A percentile compares a stretch with the other conserved stretches of the same genome.
phyloP scores from a whole-genome alignment of 2,113 vertebrate genomes.

The Tricholaema leucomelas region DNA sequence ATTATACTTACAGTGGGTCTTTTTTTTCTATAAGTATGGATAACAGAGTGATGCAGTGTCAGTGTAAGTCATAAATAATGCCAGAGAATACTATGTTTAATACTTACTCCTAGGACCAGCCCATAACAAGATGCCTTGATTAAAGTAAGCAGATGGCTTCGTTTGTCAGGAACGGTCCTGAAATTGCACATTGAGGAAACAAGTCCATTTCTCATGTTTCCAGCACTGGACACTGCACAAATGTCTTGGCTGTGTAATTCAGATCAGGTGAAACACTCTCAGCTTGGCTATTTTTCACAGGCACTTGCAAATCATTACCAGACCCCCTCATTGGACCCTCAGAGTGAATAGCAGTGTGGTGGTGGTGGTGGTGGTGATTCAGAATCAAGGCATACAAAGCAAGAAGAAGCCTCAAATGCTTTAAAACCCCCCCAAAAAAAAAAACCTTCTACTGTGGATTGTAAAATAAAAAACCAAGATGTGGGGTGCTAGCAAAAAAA shows the following conservation, averaged over 20 bases:
- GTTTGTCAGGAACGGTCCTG: conserved; percentile 46
- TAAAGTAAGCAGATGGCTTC: conserved; percentile 61
- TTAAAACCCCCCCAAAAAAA: too few relatives aligned
- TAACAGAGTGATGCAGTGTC: conserved; percentile 52
- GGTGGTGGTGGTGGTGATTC: background rate
- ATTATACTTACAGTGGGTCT: conserved; percentile 77
- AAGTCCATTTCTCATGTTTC: conserved; percentile 24
- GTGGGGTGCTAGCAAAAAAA: background rate
- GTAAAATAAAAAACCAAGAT: background rate
- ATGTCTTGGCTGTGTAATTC: background rate
- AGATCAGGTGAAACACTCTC: background rate
- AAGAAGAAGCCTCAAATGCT: background rate
- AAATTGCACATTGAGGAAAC: background rate
- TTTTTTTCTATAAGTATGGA: conserved; percentile 73
- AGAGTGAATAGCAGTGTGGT: background rate
- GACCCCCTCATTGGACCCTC: background rate
- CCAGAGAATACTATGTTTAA: conserved; percentile 57
- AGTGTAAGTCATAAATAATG: conserved; percentile 60
- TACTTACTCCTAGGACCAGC: conserved; percentile 45
- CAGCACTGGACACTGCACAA: background rate
- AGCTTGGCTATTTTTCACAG: background rate
- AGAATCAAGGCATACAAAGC: background rate
- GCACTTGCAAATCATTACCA: background rate
- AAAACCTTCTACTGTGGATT: background rate
- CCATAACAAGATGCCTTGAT: conserved; percentile 68